Evolutionary conservation across 2,113 vertebrate species (phyloP).

Genomic region (Trinectes maculatus): DNA sequence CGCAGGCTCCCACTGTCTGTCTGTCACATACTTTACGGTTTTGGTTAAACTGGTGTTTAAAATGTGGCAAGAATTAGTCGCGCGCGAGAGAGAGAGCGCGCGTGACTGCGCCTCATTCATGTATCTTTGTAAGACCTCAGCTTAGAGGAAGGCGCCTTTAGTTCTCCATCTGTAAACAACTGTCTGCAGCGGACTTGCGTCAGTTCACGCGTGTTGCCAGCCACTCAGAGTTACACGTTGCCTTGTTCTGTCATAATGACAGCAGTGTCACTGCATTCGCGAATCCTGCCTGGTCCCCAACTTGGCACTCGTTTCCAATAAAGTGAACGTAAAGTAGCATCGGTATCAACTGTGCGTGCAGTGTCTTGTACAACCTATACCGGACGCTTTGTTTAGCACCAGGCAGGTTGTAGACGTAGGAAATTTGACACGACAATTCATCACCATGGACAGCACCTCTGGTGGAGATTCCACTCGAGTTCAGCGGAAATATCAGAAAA

Average conservation of each 20-base stretch:
- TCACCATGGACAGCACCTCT: constrained; percentile 21
- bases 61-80: too few species aligned
- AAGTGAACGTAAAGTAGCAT: too few species aligned
- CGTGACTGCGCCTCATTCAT: background rate
- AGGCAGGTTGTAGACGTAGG: background rate
- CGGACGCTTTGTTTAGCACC: too few species aligned
- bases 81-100: background rate
- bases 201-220: constrained; percentile 29
- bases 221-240: background rate
- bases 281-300: background rate
- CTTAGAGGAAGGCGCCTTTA: too few species aligned
- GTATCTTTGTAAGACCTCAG: constrained; percentile 8
- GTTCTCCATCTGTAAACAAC: constrained; percentile 35
- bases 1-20: too few species aligned
- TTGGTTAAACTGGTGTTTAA: background rate
- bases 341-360: too few species aligned
- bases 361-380: too few species aligned
- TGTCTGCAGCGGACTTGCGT: constrained; percentile 36
- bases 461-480: background rate
- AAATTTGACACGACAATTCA: background rate
- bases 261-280: background rate
- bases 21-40: background rate
- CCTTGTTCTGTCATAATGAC: background rate
- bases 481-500: too few species aligned
- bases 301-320: too few species aligned